Base-by-base conservation (phyloP, 2,113 vertebrate species). In the Daubentonia madagascariensis region DNA sequence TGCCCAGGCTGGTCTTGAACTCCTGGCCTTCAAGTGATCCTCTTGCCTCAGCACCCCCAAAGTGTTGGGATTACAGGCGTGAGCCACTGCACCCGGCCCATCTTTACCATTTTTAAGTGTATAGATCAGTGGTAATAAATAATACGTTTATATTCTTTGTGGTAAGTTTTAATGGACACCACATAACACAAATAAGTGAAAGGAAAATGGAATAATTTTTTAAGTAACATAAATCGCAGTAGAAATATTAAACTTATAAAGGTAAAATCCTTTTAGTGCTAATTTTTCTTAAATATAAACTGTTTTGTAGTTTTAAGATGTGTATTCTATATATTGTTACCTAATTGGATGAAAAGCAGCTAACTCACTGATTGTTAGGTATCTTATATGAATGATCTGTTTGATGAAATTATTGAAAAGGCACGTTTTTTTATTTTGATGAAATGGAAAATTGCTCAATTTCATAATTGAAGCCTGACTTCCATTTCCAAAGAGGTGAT, bases 181-280 rank as follows among this genome's bases (percentile, higher is more conserved):
- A 96, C 95, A 59, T 96, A 97, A 94, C 94, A 96, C 93, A 93
- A 96, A 94, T 93, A 96, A 95, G 89, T 54, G 45, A n/a, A 68
- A 89, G 91, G 84, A 91, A 89, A 98, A 96, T 91, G 6, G 4
- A 96, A 97, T 98, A 96, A 97, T 98, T 97, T 98, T 96, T 97
- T 97, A 95, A 98, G 91, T 86, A 97, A 94, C 92, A 94, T 92
- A 98, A 96, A 80, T 97, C 93, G 93, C 97, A 57, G 86, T 92
- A 97, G 97, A 80, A 98, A 92, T 95, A 96, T 96, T 98, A 98
- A 98, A 97, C 84, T 94, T 98, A 95, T 95, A 30, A 97, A 98
- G 97, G 94, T 97, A 75, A 97, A 98, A 98, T 93, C 85, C 85
- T 85, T 94, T 95, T 95, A 98, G 97, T 94, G 92, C 97, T 97